Evolutionary conservation across 1,140 invertebrate genomes (phyloP), one percentile per base, ranked within the genome.

Genomic region (Heliconius congener): DNA sequence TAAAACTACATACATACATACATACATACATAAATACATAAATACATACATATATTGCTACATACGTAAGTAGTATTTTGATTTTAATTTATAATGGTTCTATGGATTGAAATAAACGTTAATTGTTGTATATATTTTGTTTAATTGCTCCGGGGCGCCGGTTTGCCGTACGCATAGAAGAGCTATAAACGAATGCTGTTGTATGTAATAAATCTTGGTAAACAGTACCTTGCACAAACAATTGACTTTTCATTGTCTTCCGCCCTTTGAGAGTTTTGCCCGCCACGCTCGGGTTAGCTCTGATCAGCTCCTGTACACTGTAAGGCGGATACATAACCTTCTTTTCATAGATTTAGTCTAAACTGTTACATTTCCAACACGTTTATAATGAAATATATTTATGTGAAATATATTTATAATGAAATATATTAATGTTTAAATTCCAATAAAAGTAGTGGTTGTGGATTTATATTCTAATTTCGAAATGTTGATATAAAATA

Each of bases 51-150:
- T 79, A 81, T 85, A 85, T 87, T 87, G 89, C 89, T 88, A 91
- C 91, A 89, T 66, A 89, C 88, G 87, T 91, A 89, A 91, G 87
- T 94, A 91, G 90, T 89, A 88, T 91, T 91, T 92, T 90, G 87
- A 88, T 83, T 87, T 89, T 92, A 89, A 94, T 89, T 92, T 94
- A 91, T 90, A 60, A 91, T 92, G 92, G 91, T 93, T 92, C 91
- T 90, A 91, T 92, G 92, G 90, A 94, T 91, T 93, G 88, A 94
- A 94, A 93, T 93, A 94, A 94, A 94, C 86, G 91, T 92, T 94
- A 90, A 90, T 90, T 94, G 91, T 94, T 94, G 92, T 94, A 91
- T 89, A 86, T 89, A 91, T 85, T 82, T 87, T 89, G 86, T 91
- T 90, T 89, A 86, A 91, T 91, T 90, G 73, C 76, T 74, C 60